Base-by-base conservation (phyloP, 1,140 invertebrate species). In the Lerema accius region DNA sequence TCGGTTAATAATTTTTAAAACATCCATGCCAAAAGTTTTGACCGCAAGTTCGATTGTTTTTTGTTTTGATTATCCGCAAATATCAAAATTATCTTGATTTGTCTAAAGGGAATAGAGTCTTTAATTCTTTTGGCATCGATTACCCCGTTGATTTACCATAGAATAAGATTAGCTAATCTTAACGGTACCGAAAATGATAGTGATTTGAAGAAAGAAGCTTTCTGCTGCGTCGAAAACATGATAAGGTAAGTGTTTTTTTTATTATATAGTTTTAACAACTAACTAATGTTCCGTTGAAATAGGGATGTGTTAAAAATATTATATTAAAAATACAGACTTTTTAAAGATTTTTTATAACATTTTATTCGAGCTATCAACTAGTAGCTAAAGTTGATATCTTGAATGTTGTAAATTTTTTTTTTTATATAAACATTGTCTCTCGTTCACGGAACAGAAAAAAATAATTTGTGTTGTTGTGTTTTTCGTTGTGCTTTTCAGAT, bases 101-200 rank as follows among this genome's bases (percentile, higher is more conserved):
- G n/a, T n/a, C n/a, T n/a, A n/a, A n/a, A n/a, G n/a, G n/a, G n/a
- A n/a, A n/a, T n/a, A n/a, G n/a, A n/a, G n/a, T n/a, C n/a, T n/a
- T n/a, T n/a, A n/a, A n/a, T n/a, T n/a, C 73, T 79, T 82, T 87
- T 86, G 79, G 73, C 76, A 71, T 69, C 80, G 80, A 75, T 59
- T 65, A 56, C 53, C 71, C 73, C 59, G 50, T 62, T 58, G 61
- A 46, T 70, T 69, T 63, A 66, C 64, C 66, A 71, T 73, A 72
- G 63, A 65, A 62, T 82, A 85, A 85, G 80, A 86, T 88, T 89
- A 84, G 84, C 85, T 84, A 89, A 87, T 86, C 84, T 76, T 78
- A 77, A 43, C 67, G 69, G 65, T 61, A 43, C 61, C 13, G 66
- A 53, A 53, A 39, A 61, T 67, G 71, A 69, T 37, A 65, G 62